Evolutionary conservation across 2,797 vertebrate genomes (phyloP), one percentile per base, ranked within the genome.

Genomic region (Rachycentron canadum): DNA sequence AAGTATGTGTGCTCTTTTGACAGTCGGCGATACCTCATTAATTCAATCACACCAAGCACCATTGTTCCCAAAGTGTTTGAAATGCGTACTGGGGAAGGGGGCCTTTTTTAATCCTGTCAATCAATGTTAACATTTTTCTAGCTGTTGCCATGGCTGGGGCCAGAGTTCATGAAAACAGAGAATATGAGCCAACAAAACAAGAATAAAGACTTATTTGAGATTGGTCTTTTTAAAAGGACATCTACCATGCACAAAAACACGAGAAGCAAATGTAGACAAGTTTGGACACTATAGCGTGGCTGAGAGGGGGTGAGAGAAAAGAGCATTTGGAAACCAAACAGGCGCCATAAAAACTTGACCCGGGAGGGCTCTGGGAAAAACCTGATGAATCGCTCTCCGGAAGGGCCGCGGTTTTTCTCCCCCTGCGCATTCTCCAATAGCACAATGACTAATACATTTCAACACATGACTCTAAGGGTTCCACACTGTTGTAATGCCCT

Each of bases 1-100:
- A 99, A 99, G 97, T 98, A 96, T 98, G 97, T 97, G 96, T 98
- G 98, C 97, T 99, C 97, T 97, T 99, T 98, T 99, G 97, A 99
- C 98, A 98, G 97, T 96, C 96, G 89, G 67, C 93, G 91, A 97
- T 97, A 98, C 95, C 98, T 99, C 98, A 99, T 99, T 99, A 99
- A 99, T 99, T 99, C 98, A 97, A 97, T 98, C 97, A 97, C 97
- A 97, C 95, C 97, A 95, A 96, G 96, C 95, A 89, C 96, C 94
- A 98, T 99, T 99, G 98, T 99, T 97, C 96, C 94, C 96, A 91
- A 94, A 97, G 97, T 97, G 97, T 99, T 98, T 99, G 97, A 99
- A 98, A 99, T 98, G 97, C 97, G 96, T 96, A 96, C 90, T 92
- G 89, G 96, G 96, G 95, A 97, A 93, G 94, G 95, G 94, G 93